A percentile compares a stretch with the other conserved stretches of the same genome.
These are phyloP conservation scores for Emydura subglobosa DNA, from an alignment of 2,113 vertebrate species.

Conservation along the genomic window DNA sequence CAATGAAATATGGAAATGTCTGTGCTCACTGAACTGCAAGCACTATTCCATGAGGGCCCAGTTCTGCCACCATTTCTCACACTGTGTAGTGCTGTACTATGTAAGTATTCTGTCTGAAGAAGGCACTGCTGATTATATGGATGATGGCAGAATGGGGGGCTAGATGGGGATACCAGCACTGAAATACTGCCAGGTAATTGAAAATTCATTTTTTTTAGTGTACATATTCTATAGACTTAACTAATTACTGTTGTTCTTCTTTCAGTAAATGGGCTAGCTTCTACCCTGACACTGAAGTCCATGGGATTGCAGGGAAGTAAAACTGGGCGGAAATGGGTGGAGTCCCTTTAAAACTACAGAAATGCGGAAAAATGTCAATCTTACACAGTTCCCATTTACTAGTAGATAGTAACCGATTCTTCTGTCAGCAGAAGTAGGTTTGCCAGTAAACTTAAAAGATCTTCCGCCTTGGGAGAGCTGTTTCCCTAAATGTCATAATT, in stretches of 20 bases:
- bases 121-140: neutral
- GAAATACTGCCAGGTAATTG: neutral
- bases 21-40: neutral
- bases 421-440: conserved; percentile 14
- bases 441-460: conserved; percentile 74
- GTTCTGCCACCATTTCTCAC: neutral
- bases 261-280: neutral
- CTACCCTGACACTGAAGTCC: neutral
- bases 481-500: conserved; percentile 84
- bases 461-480: conserved; percentile 66
- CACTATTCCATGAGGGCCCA: neutral
- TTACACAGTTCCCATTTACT: neutral
- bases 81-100: neutral
- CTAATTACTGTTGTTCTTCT: neutral
- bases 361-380: neutral
- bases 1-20: neutral
- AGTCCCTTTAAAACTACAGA: conserved; percentile 16
- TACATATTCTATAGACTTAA: no score
- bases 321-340: neutral
- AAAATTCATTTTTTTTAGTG: neutral
- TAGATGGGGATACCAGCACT: neutral
- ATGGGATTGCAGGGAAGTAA: neutral
- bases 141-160: neutral
- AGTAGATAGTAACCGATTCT: neutral
- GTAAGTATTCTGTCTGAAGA: neutral